Conservation (phyloP, 2,797 vertebrate genomes). For the Melanotaenia maccullochi region DNA sequence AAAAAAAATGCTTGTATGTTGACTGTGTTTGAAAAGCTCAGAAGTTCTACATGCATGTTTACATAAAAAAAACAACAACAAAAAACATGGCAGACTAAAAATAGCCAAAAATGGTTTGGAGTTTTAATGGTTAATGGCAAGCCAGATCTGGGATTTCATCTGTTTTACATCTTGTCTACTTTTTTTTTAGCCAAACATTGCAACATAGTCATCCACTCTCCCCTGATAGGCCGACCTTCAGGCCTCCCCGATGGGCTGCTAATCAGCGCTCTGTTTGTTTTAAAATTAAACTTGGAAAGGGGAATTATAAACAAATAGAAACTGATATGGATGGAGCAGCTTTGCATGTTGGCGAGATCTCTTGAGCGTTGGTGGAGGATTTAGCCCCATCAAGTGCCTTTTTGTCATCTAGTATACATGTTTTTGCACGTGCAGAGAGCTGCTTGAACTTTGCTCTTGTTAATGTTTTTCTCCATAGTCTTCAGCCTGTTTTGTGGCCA, state of each 20-base stretch:
- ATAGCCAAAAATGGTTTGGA: background rate
- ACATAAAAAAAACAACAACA: too few relatives aligned
- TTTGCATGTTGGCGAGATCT: background rate
- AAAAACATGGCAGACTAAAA: background rate
- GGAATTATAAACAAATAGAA: constrained; percentile 44
- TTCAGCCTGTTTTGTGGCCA: constrained; percentile 12
- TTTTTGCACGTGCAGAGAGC: constrained; percentile 25
- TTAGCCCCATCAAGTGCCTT: background rate
- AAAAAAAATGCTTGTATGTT: too few relatives aligned
- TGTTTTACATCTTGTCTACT: constrained; percentile 33
- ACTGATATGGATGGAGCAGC: constrained; percentile 6
- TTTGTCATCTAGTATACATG: background rate
- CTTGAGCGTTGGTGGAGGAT: constrained; percentile 11
- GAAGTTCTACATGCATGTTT: too few relatives aligned
- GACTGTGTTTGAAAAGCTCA: too few relatives aligned
- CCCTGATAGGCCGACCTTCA: constrained; percentile 23
- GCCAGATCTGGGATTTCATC: constrained; percentile 55
- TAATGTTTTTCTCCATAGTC: constrained; percentile 34
- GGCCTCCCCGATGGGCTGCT: constrained; percentile 18
- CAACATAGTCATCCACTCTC: constrained; percentile 13
- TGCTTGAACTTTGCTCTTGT: constrained; percentile 44
- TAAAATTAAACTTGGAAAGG: constrained; percentile 45
- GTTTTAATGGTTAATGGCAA: constrained; percentile 2
- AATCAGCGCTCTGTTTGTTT: constrained; percentile 27
- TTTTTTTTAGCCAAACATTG: constrained; percentile 31